Conservation (phyloP, 2,113 vertebrate species). For the Mus musculus region DNA sequence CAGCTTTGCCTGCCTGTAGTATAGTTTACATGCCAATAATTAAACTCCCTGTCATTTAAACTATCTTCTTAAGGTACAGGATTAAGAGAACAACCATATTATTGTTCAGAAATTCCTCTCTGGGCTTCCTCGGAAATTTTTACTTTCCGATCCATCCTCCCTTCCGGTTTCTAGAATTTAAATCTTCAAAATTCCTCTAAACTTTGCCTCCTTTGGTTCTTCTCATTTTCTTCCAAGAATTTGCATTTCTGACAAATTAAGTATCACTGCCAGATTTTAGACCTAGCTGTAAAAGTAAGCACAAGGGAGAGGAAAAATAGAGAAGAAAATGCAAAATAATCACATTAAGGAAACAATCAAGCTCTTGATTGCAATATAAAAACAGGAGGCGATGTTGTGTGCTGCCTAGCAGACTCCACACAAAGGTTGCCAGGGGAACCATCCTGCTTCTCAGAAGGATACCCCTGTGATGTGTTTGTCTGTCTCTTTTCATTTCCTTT, state of each 20-base stretch:
- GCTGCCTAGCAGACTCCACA: not conserved
- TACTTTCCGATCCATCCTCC: conserved; percentile 28
- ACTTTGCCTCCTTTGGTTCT: not conserved
- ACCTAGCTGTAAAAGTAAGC: conserved; percentile 6
- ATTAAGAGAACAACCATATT: conserved; percentile 24
- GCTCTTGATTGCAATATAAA: conserved; percentile 32
- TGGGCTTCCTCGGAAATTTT: conserved; percentile 17
- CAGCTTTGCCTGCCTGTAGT: not conserved
- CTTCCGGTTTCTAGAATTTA: conserved; percentile 30
- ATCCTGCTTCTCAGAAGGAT: conserved; percentile 43
- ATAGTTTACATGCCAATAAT: not conserved
- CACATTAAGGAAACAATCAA: conserved; percentile 54
- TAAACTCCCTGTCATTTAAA: conserved; percentile 28
- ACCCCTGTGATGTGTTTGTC: not conserved
- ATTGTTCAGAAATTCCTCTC: conserved; percentile 40
- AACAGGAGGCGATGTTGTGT: conserved; percentile 29
- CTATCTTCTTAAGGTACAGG: conserved; percentile 5
- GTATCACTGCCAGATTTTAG: conserved; percentile 33
- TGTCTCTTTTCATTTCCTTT: conserved; percentile 50
- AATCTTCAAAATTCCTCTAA: conserved; percentile 45
- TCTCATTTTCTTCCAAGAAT: conserved; percentile 55
- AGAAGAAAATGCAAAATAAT: conserved; percentile 61
- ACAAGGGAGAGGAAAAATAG: conserved; percentile 10
- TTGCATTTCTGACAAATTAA: conserved; percentile 55
- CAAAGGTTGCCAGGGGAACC: conserved; percentile 58